These are phyloP conservation scores for Charina bottae DNA, from an alignment of 2,113 vertebrate species.

Conservation along the genomic window DNA sequence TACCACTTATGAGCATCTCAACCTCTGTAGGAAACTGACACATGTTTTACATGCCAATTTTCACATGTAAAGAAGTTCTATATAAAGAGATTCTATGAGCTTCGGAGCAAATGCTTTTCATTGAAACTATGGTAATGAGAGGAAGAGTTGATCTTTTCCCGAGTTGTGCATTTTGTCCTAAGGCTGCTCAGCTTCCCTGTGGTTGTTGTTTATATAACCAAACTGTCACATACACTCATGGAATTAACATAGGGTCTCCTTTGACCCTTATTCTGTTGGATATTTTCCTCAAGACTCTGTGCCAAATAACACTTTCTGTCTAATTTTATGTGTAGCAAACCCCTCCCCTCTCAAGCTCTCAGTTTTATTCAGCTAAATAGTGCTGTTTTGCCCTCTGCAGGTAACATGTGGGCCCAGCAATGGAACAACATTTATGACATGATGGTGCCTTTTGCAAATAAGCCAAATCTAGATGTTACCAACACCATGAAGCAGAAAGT, in stretches of 20 bases:
- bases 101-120: background rate
- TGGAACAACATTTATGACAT: slow-evolving; percentile 93
- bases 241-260: background rate
- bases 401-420: slow-evolving; percentile 97
- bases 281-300: background rate
- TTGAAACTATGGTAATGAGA: background rate
- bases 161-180: background rate
- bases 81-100: background rate
- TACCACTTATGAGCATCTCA: background rate
- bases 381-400: slow-evolving; percentile 68
- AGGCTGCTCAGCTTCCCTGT: background rate
- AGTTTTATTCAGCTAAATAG: background rate
- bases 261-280: background rate
- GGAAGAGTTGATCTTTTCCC: background rate
- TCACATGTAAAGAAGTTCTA: background rate
- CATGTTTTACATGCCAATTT: background rate
- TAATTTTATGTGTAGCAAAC: background rate
- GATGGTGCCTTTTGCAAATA: slow-evolving; percentile 90
- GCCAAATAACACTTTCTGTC: background rate
- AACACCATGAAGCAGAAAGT: slow-evolving; percentile 83
- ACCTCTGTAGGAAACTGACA: background rate
- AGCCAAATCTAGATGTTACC: slow-evolving; percentile 90
- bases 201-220: background rate
- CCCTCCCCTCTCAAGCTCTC: background rate
- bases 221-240: background rate